Percentiles rank a stretch among this genome's conserved stretches.
Evolutionary conservation across 2,113 vertebrate genomes (phyloP).

Genomic region (Cranoglanis bouderius): DNA sequence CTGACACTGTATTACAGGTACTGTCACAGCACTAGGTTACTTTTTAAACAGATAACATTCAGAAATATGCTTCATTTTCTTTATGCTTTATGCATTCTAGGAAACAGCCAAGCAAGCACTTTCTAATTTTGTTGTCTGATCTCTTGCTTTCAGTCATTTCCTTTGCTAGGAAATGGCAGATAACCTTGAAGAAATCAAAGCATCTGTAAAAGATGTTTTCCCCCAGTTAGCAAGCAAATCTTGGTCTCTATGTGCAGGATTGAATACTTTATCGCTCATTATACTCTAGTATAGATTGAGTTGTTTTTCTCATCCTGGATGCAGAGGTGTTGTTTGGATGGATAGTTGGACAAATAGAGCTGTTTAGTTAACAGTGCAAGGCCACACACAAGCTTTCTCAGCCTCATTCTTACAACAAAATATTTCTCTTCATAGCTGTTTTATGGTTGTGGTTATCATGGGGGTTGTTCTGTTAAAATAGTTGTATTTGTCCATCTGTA

Average conservation of each 20-base stretch:
- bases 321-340: not conserved
- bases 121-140: not conserved
- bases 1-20: not conserved
- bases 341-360: not conserved
- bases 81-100: not conserved
- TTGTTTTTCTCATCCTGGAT: not conserved
- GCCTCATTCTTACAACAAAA: constrained; percentile 16
- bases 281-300: not conserved
- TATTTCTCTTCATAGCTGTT: constrained; percentile 19
- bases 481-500: constrained; percentile 25
- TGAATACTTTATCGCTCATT: not conserved
- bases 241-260: not conserved
- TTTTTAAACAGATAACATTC: not conserved
- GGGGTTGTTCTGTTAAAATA: constrained; percentile 22
- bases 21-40: not conserved
- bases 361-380: constrained; percentile 18
- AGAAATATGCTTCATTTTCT: not conserved
- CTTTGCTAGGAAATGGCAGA: not conserved
- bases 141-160: not conserved
- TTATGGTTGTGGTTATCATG: constrained; percentile 17
- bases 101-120: not conserved
- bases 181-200: constrained; percentile 2
- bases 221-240: not conserved
- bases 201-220: not conserved
- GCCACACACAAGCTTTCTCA: constrained; percentile 16